A percentile compares a stretch with the other conserved stretches of the same genome.
Conservation (phyloP, 2,113 vertebrate species). For the Centropus bengalensis region DNA sequence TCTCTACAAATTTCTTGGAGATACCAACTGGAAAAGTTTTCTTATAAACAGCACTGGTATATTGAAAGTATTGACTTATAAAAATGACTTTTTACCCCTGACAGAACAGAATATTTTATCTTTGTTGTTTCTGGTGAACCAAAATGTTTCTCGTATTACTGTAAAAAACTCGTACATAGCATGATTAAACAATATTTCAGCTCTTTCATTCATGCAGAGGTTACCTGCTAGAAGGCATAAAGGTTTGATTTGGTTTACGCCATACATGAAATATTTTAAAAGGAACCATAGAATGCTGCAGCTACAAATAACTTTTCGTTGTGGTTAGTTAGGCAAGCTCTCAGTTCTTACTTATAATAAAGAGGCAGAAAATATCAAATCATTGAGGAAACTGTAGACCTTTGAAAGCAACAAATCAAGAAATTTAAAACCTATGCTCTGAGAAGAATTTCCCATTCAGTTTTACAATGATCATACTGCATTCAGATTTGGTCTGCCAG, state of each 20-base stretch:
- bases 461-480: background rate
- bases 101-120: conserved; percentile 70
- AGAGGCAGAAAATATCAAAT: conserved; percentile 55
- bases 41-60: background rate
- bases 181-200: conserved; percentile 87
- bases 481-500: background rate
- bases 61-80: conserved; percentile 35
- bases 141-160: conserved; percentile 74
- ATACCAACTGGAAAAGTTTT: background rate
- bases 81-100: background rate
- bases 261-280: conserved; percentile 80
- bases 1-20: background rate
- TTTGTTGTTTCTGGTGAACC: conserved; percentile 64
- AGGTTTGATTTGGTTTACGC: conserved; percentile 86
- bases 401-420: conserved; percentile 32
- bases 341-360: conserved; percentile 61
- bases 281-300: conserved; percentile 67
- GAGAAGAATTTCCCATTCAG: background rate
- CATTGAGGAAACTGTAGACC: conserved; percentile 32
- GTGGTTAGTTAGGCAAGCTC: conserved; percentile 55
- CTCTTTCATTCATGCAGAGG: conserved; percentile 84
- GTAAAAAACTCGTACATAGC: conserved; percentile 71
- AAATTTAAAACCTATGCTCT: conserved; percentile 37
- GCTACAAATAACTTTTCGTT: conserved; percentile 72
- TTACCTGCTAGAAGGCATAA: conserved; percentile 83